These are phyloP conservation scores for Yponomeuta plumbellus DNA, from an alignment of 2,888 invertebrate species.

Conservation along the genomic window DNA sequence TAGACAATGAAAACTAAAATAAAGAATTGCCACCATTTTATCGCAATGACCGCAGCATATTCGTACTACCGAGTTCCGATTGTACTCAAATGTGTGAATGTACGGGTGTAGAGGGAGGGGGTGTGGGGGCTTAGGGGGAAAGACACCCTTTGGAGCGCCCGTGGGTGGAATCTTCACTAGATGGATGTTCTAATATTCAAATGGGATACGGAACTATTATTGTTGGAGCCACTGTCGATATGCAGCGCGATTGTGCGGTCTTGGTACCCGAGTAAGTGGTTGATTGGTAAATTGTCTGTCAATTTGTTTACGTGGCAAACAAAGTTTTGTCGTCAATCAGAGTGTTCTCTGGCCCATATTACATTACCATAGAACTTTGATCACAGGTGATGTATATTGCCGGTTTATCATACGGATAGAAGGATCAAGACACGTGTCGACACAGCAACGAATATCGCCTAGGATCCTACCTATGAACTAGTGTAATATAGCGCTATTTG, in stretches of 20 bases:
- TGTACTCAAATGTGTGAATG: slow-evolving; percentile 2
- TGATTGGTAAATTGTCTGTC: slow-evolving; percentile 1
- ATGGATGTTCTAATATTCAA: slow-evolving; percentile 77
- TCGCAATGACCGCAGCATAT: background rate
- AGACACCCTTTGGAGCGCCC: slow-evolving; percentile 30
- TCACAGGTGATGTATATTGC: too few relatives aligned
- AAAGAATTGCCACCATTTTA: background rate
- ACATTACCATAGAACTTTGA: too few relatives aligned
- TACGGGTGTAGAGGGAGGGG: background rate
- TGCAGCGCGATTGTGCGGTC: slow-evolving; percentile 32
- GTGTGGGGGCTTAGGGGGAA: background rate
- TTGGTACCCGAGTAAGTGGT: slow-evolving; percentile 41
- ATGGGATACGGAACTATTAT: slow-evolving; percentile 77
- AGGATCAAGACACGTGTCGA: too few relatives aligned
- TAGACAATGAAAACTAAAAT: background rate
- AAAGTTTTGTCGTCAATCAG: too few relatives aligned
- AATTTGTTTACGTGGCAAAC: background rate
- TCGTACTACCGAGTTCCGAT: background rate
- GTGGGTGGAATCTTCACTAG: slow-evolving; percentile 67
- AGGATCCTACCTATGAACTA: too few relatives aligned
- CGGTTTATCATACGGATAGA: too few relatives aligned
- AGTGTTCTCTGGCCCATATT: too few relatives aligned
- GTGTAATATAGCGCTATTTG: too few relatives aligned
- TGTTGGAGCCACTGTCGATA: slow-evolving; percentile 76
- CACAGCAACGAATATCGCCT: too few relatives aligned